Conservation (phyloP, 1,140 invertebrate genomes). For the Mylabris phalerata region DNA sequence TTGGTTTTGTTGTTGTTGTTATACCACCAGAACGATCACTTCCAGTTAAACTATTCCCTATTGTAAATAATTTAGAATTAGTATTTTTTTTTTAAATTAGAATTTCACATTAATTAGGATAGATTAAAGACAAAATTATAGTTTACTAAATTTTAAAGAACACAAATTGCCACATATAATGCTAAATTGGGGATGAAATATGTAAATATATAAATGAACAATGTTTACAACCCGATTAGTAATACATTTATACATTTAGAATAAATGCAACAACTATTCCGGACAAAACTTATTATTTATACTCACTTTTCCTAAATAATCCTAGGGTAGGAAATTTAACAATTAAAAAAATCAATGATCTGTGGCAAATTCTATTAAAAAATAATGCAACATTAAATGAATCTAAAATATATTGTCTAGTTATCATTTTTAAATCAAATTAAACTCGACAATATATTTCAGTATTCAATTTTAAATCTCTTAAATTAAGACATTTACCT, state of each 20-base stretch:
- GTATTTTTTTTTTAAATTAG: too few species aligned
- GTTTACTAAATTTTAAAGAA: not conserved
- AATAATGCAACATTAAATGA: not conserved
- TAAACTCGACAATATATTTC: too few species aligned
- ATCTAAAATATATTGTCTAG: not conserved
- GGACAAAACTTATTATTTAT: slow-evolving; percentile 23
- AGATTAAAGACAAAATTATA: slow-evolving; percentile 2
- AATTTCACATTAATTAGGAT: not conserved
- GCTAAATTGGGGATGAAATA: slow-evolving; percentile 1
- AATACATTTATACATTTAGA: slow-evolving; percentile 10
- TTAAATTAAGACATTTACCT: slow-evolving; percentile 54
- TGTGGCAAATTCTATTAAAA: not conserved
- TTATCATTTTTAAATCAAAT: too few species aligned
- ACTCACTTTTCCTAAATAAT: slow-evolving; percentile 42
- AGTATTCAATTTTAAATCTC: not conserved
- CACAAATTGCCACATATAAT: slow-evolving; percentile 7
- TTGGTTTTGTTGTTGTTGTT: slow-evolving; percentile 24
- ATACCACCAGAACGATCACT: slow-evolving; percentile 46
- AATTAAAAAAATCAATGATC: slow-evolving; percentile 3
- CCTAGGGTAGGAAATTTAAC: slow-evolving; percentile 33
- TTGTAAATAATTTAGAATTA: too few species aligned
- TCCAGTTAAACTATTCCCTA: slow-evolving; percentile 63
- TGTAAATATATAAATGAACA: not conserved
- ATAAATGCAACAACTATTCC: slow-evolving; percentile 28
- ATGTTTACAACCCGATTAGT: slow-evolving; percentile 11